Evolutionary conservation across 2,797 vertebrate species (phyloP), one percentile per base, ranked within the genome.

Genomic region (Rachycentron canadum): DNA sequence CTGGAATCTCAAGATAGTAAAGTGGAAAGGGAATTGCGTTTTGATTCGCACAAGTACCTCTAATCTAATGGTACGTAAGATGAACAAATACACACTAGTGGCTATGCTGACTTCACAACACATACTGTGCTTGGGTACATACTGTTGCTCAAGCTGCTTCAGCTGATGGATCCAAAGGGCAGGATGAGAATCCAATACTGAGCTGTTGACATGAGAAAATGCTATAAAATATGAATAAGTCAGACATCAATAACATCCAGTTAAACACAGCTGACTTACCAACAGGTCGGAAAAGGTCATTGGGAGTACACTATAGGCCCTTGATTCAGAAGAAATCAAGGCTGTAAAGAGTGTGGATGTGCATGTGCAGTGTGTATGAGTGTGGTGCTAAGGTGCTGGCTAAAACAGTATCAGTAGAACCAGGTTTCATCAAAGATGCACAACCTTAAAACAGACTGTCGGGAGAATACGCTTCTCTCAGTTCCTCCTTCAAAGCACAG

Each of bases 201-300:
- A 65, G 30, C 64, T 32, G 16, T 30, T 57, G 49, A 76, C 68
- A 60, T 32, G 40, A 36, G 26, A 58, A 62, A 59, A 78, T 66
- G 53, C 30, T 55, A 88, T 85, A 45, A 83, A 87, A 87, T 84
- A 85, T 78, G 28, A 26, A 89, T 23, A 47, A 59, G 47, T 55
- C 63, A 21, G 63, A 60, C 69, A 71, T 83, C 75, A 72, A 53
- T 43, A 62, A 55, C 47, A 71, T 57, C 69, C 21, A 23, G 52
- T 70, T 69, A 55, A 38, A 59, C 17, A 58, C 64, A 64, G 40
- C 25, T 0, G 6, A 17, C 47, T 50, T 4, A 60, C 50, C 30
- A 17, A 62, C 52, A 64, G 72, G 76, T 82, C 75, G 59, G 69
- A 30, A 58, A 30, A 30, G 71, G 58, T 86, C 66, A 56, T 10